A percentile compares a stretch with the other conserved stretches of the same genome.
Conservation (phyloP, 1,140 invertebrate genomes). For the Brachionus koreanus region DNA sequence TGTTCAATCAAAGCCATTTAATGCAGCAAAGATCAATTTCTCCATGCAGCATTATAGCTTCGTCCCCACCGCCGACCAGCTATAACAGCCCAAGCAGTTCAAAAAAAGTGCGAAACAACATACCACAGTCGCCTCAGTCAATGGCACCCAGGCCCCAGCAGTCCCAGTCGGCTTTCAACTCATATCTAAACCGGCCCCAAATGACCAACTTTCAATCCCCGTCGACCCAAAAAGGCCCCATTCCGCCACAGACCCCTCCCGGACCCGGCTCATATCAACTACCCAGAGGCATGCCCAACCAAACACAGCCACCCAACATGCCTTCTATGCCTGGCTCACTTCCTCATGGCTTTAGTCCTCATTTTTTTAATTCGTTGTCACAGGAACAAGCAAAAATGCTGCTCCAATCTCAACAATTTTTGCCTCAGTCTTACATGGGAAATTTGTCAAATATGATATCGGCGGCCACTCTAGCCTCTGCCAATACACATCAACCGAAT, state of each 20-base stretch:
- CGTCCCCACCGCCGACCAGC: neutral
- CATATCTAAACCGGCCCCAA: neutral
- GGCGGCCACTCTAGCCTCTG: neutral
- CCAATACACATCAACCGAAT: neutral
- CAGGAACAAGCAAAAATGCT: conserved; percentile 31
- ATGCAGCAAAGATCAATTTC: conserved; percentile 6
- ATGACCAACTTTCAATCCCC: neutral
- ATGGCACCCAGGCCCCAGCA: neutral
- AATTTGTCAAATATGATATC: neutral
- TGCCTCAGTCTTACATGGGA: neutral
- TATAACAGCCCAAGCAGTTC: neutral
- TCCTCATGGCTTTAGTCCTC: neutral
- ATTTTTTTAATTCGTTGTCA: neutral
- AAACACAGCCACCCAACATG: neutral
- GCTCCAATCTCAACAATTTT: neutral
- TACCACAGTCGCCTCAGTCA: conserved; percentile 1
- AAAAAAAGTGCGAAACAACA: conserved; percentile 15
- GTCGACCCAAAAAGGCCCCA: neutral
- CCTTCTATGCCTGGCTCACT: neutral
- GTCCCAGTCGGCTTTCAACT: neutral
- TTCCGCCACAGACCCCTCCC: neutral
- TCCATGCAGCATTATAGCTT: neutral
- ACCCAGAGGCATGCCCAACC: neutral
- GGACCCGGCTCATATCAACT: neutral
- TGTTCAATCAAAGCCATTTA: conserved; percentile 9